Evolutionary conservation across 35 echinoderm and acorn worm genomes (phyloP), one percentile per base, ranked within the genome.

Genomic region (Hemicentrotus pulcherrimus): DNA sequence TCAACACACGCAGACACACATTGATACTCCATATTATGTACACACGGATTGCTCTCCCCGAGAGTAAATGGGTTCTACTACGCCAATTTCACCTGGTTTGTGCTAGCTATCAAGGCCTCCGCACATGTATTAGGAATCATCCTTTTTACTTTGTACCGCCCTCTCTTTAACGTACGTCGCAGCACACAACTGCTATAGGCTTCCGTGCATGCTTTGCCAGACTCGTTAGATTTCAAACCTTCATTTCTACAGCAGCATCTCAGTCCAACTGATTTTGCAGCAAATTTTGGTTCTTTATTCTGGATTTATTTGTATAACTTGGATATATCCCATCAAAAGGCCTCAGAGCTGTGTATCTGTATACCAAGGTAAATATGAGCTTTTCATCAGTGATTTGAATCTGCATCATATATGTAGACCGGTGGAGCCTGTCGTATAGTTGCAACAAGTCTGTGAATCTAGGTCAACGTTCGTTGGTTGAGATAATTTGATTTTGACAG

Each of bases 11-110:
- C 65, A 78, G 22, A n/a, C 65, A 78, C 65, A 22, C 65, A 28
- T 18, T 78, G 65, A 78, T 78, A 78, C 65, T 55, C 10, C 15
- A 55, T 55, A 28, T 78, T 78, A 78, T 78, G 50, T 55, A 78
- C 65, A 78, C 65, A 78, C 65, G 19, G 65, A 78, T 28, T 78
- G 61, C 13, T 22, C 65, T 78, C 19, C 7, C 65, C 28, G 65
- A n/a, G 52, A 78, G 24, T 78, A 28, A 28, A 78, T 78, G 65
- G 65, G 4, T 78, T 28, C 65, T 22, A n/a, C 65, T 30, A 78
- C 65, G 65, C 65, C 65, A 78, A 78, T 78, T 78, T 78, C 65
- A 78, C 65, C 65, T 78, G 65, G 65, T 78, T 78, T 78, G 22
- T 78, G 65, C 65, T 78, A 59, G 11, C 52, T 14, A 78, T n/a